Conservation (phyloP, 2,797 vertebrate species). For the Chiloscyllium punctatum region DNA sequence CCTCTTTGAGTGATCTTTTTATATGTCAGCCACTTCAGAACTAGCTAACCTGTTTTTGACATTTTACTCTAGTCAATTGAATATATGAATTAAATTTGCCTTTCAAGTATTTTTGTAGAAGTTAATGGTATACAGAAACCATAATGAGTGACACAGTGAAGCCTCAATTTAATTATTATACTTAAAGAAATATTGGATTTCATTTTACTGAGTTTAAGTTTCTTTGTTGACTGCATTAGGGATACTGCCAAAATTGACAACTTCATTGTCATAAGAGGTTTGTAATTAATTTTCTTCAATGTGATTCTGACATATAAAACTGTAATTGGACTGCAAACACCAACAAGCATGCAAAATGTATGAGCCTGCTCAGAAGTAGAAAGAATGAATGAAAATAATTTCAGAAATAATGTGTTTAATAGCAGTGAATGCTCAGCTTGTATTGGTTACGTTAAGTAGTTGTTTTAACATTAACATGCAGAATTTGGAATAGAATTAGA, state of each 20-base stretch:
- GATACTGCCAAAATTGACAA: neutral
- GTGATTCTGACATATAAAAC: neutral
- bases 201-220: neutral
- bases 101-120: neutral
- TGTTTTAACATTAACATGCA: constrained; percentile 9
- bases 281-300: neutral
- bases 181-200: neutral
- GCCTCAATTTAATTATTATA: neutral
- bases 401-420: neutral
- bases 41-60: neutral
- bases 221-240: neutral
- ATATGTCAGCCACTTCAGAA: neutral
- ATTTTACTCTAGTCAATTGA: neutral
- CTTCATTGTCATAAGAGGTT: neutral
- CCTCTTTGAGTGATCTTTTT: neutral
- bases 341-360: neutral
- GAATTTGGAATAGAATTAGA: neutral
- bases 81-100: neutral
- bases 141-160: neutral
- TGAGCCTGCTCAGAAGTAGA: neutral
- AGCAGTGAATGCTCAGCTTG: neutral
- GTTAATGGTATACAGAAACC: neutral
- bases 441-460: neutral
- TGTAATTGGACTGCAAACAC: neutral
- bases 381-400: neutral